Base-by-base conservation (phyloP, 2,888 invertebrate genomes). In the Ormia ochracea region DNA sequence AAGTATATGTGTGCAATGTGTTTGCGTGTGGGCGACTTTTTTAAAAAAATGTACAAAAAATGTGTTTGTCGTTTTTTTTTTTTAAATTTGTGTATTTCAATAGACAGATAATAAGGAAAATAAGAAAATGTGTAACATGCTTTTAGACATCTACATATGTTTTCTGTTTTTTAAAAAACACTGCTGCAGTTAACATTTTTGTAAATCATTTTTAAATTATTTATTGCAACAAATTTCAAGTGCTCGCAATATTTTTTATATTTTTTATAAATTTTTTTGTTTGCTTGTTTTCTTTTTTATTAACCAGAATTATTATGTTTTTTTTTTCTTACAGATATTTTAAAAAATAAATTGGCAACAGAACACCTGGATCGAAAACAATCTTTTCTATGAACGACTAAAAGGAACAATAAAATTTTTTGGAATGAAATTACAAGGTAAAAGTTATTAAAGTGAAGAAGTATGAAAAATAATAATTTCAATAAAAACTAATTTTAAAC, bases 71-170 rank as follows among this genome's bases (percentile, higher is more conserved):
- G n/a, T n/a, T 17, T 2, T 31, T 19, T 17, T 33, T 33, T 6
- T 26, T 5, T 1, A 12, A 0, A 58, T 19, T 52, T 72, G 28
- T 33, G 17, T 50, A 48, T n/a, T 17, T 23, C n/a, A n/a, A n/a
- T n/a, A 50, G 14, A 28, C 43, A 38, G n/a, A 50, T 26, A 2
- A 3, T 41, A 4, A 41, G 23, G 2, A 7, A 31, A 52, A 58
- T n/a, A 28, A 61, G 19, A 68, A 41, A 6, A 50, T 61, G 1
- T 69, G 7, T 59, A 54, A 43, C 41, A 68, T 78, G 68, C 54
- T 41, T 73, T 73, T 48, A 77, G 61, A 54, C 52, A 54, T 61
- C 54, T 61, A 78, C 68, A 73, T 78, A 66, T 78, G 68, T 73
- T 78, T 59, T 68, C 17, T 48, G 63, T n/a, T n/a, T n/a, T n/a